Percentiles rank a stretch among this genome's conserved stretches.
Evolutionary conservation across 1,140 invertebrate genomes (phyloP).

Genomic region (Danaus plexippus): DNA sequence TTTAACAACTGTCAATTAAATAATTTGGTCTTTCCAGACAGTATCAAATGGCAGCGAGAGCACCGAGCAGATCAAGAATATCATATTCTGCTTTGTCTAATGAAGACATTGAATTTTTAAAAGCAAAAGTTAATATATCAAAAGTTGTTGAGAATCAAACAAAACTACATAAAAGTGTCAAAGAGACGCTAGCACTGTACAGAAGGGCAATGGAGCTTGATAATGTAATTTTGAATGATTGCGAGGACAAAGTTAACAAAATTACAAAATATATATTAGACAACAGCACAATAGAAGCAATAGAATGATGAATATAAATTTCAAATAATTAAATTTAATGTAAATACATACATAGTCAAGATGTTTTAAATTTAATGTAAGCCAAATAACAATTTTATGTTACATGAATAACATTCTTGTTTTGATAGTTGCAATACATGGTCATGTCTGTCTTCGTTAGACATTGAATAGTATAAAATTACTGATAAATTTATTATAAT

Average conservation of each 20-base stretch:
- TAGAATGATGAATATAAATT: slow-evolving; percentile 9
- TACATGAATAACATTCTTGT: neutral
- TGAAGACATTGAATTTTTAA: slow-evolving; percentile 61
- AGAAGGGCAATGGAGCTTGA: slow-evolving; percentile 42
- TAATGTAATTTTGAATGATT: slow-evolving; percentile 37
- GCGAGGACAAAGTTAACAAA: slow-evolving; percentile 42
- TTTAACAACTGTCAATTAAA: too few species aligned
- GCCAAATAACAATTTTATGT: neutral
- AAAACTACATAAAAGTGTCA: slow-evolving; percentile 48
- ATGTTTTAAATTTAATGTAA: too few species aligned
- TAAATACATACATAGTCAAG: neutral
- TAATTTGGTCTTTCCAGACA: slow-evolving; percentile 36
- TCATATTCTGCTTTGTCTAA: slow-evolving; percentile 48
- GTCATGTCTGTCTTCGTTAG: too few species aligned
- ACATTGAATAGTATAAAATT: too few species aligned
- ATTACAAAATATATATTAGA: slow-evolving; percentile 52
- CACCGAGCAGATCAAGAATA: slow-evolving; percentile 41
- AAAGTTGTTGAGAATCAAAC: slow-evolving; percentile 47
- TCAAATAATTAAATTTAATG: slow-evolving; percentile 4
- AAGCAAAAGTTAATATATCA: slow-evolving; percentile 49
- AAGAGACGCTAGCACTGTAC: slow-evolving; percentile 38
- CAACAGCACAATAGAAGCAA: slow-evolving; percentile 42
- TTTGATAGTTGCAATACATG: too few species aligned
- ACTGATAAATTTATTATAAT: neutral
- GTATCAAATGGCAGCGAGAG: slow-evolving; percentile 42